These are phyloP conservation scores for Conger conger DNA, from an alignment of 2,113 vertebrate genomes.

Conservation along the genomic window DNA sequence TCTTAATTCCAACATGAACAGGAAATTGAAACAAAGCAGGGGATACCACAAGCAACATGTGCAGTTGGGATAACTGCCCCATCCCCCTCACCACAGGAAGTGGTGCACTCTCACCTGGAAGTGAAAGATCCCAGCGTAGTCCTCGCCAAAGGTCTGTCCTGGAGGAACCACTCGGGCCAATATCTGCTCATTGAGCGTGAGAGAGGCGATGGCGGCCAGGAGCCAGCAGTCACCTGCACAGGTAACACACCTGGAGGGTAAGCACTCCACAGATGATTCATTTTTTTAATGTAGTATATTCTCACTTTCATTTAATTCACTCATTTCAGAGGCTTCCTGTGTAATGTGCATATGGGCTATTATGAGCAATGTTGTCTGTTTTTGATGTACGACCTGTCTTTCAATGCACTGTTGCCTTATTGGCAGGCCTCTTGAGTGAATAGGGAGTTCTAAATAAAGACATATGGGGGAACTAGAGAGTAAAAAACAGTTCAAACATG, in stretches of 20 bases:
- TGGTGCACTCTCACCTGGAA: slow-evolving; percentile 73
- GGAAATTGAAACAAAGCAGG: neutral
- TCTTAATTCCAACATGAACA: neutral
- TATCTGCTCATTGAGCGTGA: slow-evolving; percentile 79
- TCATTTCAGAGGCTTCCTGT: no score
- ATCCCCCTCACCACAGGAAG: neutral
- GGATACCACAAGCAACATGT: neutral
- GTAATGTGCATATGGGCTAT: no score
- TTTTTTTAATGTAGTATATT: no score
- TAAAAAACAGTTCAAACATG: no score
- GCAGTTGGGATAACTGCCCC: neutral
- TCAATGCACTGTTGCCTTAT: no score
- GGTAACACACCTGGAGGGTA: neutral
- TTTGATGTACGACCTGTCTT: no score
- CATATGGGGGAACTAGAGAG: no score
- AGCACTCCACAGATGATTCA: neutral
- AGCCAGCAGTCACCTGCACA: slow-evolving; percentile 88
- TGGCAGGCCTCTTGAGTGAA: no score
- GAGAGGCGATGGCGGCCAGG: slow-evolving; percentile 84
- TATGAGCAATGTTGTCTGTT: no score
- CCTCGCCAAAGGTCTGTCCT: slow-evolving; percentile 74
- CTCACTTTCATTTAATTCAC: no score
- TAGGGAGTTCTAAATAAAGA: no score
- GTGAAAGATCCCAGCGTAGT: slow-evolving; percentile 87
- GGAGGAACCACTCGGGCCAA: slow-evolving; percentile 77